phyloP scores from a whole-genome alignment of 2,797 vertebrate genomes.

The Hypotaenidia philippensis region DNA sequence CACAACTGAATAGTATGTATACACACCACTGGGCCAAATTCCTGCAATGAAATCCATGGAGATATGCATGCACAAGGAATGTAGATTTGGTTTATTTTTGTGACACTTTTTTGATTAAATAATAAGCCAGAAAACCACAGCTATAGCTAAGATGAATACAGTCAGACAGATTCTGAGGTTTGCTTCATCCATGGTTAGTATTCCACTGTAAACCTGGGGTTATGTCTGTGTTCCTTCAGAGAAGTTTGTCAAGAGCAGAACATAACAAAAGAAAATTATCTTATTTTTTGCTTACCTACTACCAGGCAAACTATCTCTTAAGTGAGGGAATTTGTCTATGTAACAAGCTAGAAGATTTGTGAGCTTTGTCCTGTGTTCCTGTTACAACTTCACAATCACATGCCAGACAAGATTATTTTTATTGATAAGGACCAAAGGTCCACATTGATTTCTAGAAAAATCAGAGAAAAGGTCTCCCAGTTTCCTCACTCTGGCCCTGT shows the following conservation, averaged over 20 bases:
- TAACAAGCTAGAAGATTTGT: background rate
- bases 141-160: conserved; percentile 12
- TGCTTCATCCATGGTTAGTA: conserved; percentile 1
- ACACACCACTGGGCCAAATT: conserved; percentile 8
- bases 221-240: conserved; percentile 15
- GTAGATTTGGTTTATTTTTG: conserved; percentile 54
- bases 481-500: background rate
- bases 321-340: background rate
- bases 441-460: background rate
- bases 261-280: conserved; percentile 30
- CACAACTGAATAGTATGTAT: conserved; percentile 16
- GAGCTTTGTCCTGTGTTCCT: background rate
- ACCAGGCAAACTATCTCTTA: background rate
- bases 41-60: conserved; percentile 29
- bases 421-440: background rate
- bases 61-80: conserved; percentile 28
- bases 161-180: conserved; percentile 3
- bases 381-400: background rate
- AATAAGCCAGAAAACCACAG: conserved; percentile 45
- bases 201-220: conserved; percentile 9
- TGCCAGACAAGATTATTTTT: background rate
- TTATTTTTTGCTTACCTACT: background rate
- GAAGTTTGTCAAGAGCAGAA: background rate
- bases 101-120: conserved; percentile 52
- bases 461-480: background rate